These are phyloP conservation scores for Tetrax tetrax DNA, from an alignment of 2,113 vertebrate species.

Conservation along the genomic window DNA sequence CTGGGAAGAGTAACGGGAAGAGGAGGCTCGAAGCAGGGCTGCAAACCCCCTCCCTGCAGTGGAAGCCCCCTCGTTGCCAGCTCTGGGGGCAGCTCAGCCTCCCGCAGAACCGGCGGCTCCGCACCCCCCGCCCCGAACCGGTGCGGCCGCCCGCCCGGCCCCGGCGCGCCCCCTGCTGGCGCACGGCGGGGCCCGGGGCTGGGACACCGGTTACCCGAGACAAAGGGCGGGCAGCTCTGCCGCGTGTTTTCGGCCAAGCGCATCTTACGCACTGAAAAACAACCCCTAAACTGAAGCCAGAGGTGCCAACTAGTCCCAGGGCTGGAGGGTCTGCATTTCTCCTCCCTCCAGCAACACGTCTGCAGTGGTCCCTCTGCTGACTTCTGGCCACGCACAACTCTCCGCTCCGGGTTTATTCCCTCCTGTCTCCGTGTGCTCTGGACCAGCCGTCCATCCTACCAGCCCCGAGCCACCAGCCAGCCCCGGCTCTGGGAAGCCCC, in stretches of 20 bases:
- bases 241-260: background rate
- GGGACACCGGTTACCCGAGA: too few relatives aligned
- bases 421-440: background rate
- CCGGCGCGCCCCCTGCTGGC: background rate
- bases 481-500: background rate
- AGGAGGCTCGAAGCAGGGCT: too few relatives aligned
- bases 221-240: background rate
- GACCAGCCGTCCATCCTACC: background rate
- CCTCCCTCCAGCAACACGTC: background rate
- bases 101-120: too few relatives aligned
- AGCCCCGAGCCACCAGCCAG: background rate
- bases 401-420: accelerated
- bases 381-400: background rate
- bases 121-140: too few relatives aligned
- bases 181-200: too few relatives aligned
- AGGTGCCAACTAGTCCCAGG: background rate
- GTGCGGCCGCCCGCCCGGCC: background rate
- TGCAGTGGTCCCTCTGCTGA: background rate
- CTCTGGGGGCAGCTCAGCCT: too few relatives aligned
- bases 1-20: too few relatives aligned
- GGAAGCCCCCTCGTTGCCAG: too few relatives aligned
- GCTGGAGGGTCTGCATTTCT: background rate
- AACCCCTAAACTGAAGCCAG: background rate
- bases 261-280: too few relatives aligned
- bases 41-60: too few relatives aligned